Conservation (phyloP, 2,113 vertebrate genomes). For the Syrmaticus mikado region DNA sequence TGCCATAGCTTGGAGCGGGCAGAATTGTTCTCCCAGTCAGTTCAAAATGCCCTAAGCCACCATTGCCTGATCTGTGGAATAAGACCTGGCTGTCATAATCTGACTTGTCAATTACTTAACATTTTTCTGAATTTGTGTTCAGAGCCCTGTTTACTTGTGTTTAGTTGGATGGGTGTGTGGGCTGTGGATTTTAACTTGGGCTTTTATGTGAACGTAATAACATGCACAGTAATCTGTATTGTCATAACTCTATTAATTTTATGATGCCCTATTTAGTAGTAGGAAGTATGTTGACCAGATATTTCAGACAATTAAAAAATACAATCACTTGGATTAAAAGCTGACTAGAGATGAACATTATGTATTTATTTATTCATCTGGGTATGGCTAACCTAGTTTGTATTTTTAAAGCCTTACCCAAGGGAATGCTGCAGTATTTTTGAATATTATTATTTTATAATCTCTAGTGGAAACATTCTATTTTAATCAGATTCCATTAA, state of each 20-base stretch:
- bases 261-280: neutral
- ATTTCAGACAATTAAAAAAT: neutral
- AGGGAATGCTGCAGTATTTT: neutral
- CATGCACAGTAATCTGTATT: neutral
- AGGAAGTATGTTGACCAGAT: accelerated
- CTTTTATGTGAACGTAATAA: neutral
- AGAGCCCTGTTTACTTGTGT: neutral
- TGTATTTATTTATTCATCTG: neutral
- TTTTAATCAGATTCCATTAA: neutral
- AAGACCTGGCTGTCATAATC: neutral
- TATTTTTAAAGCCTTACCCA: neutral
- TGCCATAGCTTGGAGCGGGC: neutral
- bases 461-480: neutral
- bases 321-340: neutral
- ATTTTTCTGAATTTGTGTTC: neutral
- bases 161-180: neutral
- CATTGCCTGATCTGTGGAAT: neutral
- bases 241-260: neutral
- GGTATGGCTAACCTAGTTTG: neutral
- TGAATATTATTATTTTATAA: neutral
- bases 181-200: neutral
- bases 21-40: neutral
- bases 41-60: neutral
- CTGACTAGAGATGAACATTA: neutral
- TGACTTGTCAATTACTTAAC: neutral